These are phyloP conservation scores for Augochlora pura DNA, from an alignment of 1,140 invertebrate species.

Conservation along the genomic window DNA sequence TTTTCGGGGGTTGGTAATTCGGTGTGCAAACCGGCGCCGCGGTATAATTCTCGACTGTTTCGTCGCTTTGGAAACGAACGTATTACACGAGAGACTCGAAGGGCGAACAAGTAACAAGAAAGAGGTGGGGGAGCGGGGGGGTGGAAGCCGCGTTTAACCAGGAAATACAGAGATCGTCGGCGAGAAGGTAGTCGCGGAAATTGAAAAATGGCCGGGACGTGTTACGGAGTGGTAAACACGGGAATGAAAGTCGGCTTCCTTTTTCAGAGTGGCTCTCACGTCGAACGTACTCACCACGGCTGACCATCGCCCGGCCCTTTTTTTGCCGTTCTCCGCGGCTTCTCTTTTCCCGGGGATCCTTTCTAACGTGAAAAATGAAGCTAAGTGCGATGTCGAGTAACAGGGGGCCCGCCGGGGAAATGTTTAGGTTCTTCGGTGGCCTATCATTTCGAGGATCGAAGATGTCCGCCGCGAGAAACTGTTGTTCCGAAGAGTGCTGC, in stretches of 20 bases:
- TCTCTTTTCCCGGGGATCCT: constrained; percentile 1
- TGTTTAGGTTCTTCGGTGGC: constrained; percentile 26
- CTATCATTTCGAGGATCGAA: constrained; percentile 33
- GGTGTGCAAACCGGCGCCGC: no score
- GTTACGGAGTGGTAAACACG: constrained; percentile 41
- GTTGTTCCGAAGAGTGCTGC: not conserved
- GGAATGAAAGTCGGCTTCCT: constrained; percentile 30
- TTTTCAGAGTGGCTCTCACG: constrained; percentile 33
- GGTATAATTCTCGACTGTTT: no score
- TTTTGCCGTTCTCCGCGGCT: not conserved
- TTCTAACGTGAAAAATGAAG: constrained; percentile 48
- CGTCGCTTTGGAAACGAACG: not conserved
- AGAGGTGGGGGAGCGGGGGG: no score
- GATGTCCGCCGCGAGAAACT: not conserved
- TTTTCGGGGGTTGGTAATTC: no score
- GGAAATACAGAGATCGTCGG: not conserved
- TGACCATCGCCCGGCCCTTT: constrained; percentile 29
- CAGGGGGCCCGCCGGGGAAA: constrained; percentile 33
- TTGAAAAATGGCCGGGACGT: constrained; percentile 46
- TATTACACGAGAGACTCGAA: not conserved
- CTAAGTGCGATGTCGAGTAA: constrained; percentile 49
- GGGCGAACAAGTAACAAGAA: not conserved
- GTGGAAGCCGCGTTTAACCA: not conserved
- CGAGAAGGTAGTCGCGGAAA: constrained; percentile 1
- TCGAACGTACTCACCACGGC: constrained; percentile 30